Evolutionary conservation across 2,888 invertebrate genomes (phyloP).

Genomic region (Mystacides longicornis): DNA sequence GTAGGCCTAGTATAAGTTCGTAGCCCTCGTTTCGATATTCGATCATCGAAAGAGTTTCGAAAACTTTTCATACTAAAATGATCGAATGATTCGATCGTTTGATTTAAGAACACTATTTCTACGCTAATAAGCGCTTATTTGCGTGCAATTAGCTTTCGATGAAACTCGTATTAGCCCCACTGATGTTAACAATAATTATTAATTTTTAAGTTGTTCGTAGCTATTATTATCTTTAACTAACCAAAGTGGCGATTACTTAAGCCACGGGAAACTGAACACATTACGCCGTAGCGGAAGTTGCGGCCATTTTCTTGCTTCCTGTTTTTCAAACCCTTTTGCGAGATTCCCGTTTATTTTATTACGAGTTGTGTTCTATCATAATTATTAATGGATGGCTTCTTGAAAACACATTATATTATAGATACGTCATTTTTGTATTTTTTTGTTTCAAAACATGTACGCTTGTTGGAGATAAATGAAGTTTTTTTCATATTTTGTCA

Average conservation of each 20-base stretch:
- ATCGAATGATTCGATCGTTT: no score
- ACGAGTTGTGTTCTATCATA: background rate
- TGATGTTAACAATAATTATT: background rate
- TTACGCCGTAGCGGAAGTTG: background rate
- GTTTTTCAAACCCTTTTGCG: background rate
- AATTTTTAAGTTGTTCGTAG: background rate
- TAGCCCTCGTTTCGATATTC: no score
- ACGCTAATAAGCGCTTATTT: no score
- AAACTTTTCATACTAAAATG: no score
- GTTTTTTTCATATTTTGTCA: no score
- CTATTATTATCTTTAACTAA: background rate
- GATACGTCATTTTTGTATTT: background rate
- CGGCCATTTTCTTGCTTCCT: conserved; percentile 1
- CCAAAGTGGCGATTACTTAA: background rate
- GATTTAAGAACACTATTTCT: no score
- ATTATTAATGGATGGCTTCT: background rate
- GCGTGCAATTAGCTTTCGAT: no score
- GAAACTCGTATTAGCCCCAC: no score
- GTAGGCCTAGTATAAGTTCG: no score
- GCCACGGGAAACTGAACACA: background rate
- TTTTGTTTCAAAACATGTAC: no score
- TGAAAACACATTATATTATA: background rate
- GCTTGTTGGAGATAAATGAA: no score
- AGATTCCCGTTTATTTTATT: background rate
- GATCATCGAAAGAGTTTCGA: no score